Evolutionary conservation across 1,140 invertebrate genomes (phyloP), one percentile per base, ranked within the genome.

Genomic region (Diachasma alloeum): DNA sequence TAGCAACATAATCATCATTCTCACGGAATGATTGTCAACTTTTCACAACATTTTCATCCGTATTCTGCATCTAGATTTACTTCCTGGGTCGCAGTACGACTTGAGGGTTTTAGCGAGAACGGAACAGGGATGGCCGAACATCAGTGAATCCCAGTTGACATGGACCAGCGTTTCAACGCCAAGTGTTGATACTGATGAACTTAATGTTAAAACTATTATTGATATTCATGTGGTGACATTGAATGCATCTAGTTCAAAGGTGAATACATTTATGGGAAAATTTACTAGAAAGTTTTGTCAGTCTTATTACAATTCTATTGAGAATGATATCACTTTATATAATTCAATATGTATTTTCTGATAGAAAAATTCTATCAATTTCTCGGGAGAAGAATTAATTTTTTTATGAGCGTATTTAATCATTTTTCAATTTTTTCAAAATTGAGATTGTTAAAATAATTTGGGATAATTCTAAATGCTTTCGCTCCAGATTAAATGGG

Each of bases 61-160:
- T 70, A 1, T 59, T n/a, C 42, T 77, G 68, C 19, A 76, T 67
- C 1, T 66, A 91, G 92, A 90, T 77, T 85, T 93, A 68, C 86
- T 82, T 69, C 90, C 92, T 22, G 91, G 91, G 72, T 87, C 89
- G 73, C 86, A 88, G 73, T 93, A 93, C 79, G 90, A 92, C 77
- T 84, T 93, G 44, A 86, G 92, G 48, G 90, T 93, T 39, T 79
- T 92, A 70, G 92, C 91, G 15, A 90, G 86, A 72, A 91, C 90
- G 13, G 83, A 87, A 74, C 82, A 87, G 81, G 90, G 90, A 56
- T 91, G 89, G 87, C 89, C 90, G 31, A 89, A 87, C 67, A 75
- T 91, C 22, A 86, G 85, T 31, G 90, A 92, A 78, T 83, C 88
- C 11, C 82, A 89, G 53, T 88, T 91, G 76, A 87, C 89, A 10